Conservation (phyloP, 2,888 invertebrate genomes). For the Cheilosia vulpina region DNA sequence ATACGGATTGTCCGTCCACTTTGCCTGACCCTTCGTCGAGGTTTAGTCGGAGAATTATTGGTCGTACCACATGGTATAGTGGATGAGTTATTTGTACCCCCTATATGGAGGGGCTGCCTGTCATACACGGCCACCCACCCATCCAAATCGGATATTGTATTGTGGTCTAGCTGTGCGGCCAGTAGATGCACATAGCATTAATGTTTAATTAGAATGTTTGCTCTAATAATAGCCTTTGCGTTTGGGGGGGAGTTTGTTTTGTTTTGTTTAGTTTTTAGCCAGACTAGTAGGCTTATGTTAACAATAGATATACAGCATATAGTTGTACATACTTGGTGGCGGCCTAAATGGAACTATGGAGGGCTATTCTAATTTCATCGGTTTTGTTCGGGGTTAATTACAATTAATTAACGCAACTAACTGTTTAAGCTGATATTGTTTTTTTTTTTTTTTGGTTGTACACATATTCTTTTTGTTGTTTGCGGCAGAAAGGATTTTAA, state of each 20-base stretch:
- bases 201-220: slow-evolving; percentile 67
- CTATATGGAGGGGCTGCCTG: slow-evolving; percentile 1
- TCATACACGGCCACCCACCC: slow-evolving; percentile 16
- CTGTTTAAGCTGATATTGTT: background rate
- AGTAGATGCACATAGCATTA: slow-evolving; percentile 46
- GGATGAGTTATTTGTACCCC: background rate
- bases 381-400: slow-evolving; percentile 34
- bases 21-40: slow-evolving; percentile 29
- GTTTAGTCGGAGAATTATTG: slow-evolving; percentile 36
- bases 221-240: slow-evolving; percentile 52
- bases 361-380: slow-evolving; percentile 9
- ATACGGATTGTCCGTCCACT: background rate
- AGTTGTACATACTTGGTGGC: background rate
- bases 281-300: background rate
- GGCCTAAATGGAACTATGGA: background rate
- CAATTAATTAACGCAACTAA: slow-evolving; percentile 56
- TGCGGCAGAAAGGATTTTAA: background rate
- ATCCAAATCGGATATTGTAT: slow-evolving; percentile 29
- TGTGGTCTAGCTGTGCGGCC: slow-evolving; percentile 5
- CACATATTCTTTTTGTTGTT: background rate
- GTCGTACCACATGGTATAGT: slow-evolving; percentile 20
- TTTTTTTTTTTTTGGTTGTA: background rate
- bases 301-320: background rate
- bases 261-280: slow-evolving; percentile 37
- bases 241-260: background rate